Conservation (phyloP, 2,888 invertebrate genomes). For the Ophraella communa region DNA sequence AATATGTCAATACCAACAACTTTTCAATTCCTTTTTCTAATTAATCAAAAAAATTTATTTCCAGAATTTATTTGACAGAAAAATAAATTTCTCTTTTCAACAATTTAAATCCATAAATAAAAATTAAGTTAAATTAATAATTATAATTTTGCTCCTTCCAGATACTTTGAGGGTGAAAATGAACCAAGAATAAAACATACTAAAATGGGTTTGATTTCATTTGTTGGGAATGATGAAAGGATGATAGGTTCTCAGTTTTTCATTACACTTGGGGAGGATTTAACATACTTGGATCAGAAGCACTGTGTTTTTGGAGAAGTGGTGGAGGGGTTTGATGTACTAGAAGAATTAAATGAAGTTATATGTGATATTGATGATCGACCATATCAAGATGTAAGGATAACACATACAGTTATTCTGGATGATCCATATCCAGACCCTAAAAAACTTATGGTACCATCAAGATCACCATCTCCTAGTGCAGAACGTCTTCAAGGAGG, state of each 20-base stretch:
- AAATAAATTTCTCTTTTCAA: too few relatives aligned
- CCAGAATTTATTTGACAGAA: too few relatives aligned
- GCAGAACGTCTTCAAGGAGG: slow-evolving; percentile 80
- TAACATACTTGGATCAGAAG: slow-evolving; percentile 86
- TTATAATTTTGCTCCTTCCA: neutral
- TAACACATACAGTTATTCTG: slow-evolving; percentile 94
- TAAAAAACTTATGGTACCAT: slow-evolving; percentile 75
- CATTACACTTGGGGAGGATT: slow-evolving; percentile 78
- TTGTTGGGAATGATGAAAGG: slow-evolving; percentile 91
- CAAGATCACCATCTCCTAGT: slow-evolving; percentile 88
- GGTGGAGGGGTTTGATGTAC: slow-evolving; percentile 86
- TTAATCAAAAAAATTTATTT: too few relatives aligned
- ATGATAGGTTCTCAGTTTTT: slow-evolving; percentile 96
- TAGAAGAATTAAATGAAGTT: slow-evolving; percentile 90
- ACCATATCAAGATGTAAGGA: slow-evolving; percentile 94
- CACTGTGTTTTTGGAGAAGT: slow-evolving; percentile 98
- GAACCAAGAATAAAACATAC: slow-evolving; percentile 91
- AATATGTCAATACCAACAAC: too few relatives aligned
- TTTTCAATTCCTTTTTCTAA: too few relatives aligned
- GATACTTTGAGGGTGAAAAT: slow-evolving; percentile 88
- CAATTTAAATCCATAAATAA: too few relatives aligned
- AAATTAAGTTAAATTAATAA: too few relatives aligned
- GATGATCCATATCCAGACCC: slow-evolving; percentile 97
- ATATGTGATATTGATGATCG: slow-evolving; percentile 89
- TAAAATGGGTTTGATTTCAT: slow-evolving; percentile 85